Evolutionary conservation across 2,797 vertebrate genomes (phyloP), one percentile per base, ranked within the genome.

Genomic region (Malacoctenus gilli): DNA sequence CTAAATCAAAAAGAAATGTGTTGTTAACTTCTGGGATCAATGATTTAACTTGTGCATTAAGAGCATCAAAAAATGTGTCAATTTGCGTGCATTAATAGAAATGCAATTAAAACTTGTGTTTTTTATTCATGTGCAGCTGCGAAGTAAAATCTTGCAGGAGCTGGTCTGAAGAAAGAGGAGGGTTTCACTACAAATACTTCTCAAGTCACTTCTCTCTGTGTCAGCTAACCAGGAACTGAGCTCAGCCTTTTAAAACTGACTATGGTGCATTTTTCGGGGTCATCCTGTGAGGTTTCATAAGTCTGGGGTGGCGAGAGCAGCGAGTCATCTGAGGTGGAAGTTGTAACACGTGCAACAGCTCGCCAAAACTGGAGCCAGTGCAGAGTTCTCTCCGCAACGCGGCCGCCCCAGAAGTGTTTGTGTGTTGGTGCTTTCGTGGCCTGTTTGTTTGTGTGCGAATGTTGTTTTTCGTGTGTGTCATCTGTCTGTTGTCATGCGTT

Each of bases 181-280:
- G n/a, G n/a, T n/a, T n/a, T n/a, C n/a, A n/a, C n/a, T n/a, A n/a
- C n/a, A n/a, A n/a, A n/a, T n/a, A n/a, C n/a, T n/a, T n/a, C n/a
- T 54, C 4, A 13, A 11, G 50, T 68, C 15, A 62, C 47, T 42
- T 65, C 41, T 42, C 32, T 46, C 64, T 38, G 15, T n/a, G 55
- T 43, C 53, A 46, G 30, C 28, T 18, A 18, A 82, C 37, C 71
- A 76, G 67, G 75, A 79, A 63, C 49, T 73, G 58, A 75, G 58
- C 49, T 73, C 67, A 72, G 59, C 60, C 20, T 5, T 76, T 63
- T 54, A 60, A 10, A 28, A 50, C 2, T 50, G 65, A 53, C 55
- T 18, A 1, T 39, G 5, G 1, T 59, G 44, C 19, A 4, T 58
- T 65, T 68, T 62, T 44, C 8, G 1, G 2, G 2, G 19, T 71